phyloP scores from a whole-genome alignment of 1,140 invertebrate genomes.

The Acromyrmex echinatior region DNA sequence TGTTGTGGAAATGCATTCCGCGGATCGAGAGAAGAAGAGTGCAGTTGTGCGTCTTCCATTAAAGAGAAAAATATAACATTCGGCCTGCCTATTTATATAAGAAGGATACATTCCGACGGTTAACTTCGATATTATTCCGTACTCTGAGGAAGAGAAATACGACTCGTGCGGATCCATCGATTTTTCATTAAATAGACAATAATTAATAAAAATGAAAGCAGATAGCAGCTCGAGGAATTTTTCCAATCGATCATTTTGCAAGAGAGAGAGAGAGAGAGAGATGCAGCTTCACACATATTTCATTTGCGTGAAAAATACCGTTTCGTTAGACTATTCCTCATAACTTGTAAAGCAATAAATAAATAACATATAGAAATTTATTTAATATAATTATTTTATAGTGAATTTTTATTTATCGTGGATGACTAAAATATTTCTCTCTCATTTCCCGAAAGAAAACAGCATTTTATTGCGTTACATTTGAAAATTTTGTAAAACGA shows the following conservation, averaged over 20 bases:
- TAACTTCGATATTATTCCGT: background rate
- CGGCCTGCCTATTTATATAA: background rate
- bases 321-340: background rate
- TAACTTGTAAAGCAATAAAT: background rate
- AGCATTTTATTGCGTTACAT: slow-evolving; percentile 29
- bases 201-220: slow-evolving; percentile 14
- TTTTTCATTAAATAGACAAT: background rate
- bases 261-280: background rate
- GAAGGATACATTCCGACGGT: background rate
- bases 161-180: background rate
- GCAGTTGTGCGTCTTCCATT: slow-evolving; percentile 45
- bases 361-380: background rate
- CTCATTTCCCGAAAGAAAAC: background rate
- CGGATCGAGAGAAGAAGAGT: background rate
- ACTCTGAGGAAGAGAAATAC: background rate
- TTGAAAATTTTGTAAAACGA: slow-evolving; percentile 46
- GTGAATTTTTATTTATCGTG: background rate
- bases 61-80: slow-evolving; percentile 54
- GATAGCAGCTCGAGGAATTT: background rate
- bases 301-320: background rate
- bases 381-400: background rate
- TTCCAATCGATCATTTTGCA: slow-evolving; percentile 18
- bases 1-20: slow-evolving; percentile 21
- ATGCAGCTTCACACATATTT: background rate
- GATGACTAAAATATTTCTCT: slow-evolving; percentile 8